Evolutionary conservation across 2,113 vertebrate species (phyloP).

Genomic region (Caretta caretta): DNA sequence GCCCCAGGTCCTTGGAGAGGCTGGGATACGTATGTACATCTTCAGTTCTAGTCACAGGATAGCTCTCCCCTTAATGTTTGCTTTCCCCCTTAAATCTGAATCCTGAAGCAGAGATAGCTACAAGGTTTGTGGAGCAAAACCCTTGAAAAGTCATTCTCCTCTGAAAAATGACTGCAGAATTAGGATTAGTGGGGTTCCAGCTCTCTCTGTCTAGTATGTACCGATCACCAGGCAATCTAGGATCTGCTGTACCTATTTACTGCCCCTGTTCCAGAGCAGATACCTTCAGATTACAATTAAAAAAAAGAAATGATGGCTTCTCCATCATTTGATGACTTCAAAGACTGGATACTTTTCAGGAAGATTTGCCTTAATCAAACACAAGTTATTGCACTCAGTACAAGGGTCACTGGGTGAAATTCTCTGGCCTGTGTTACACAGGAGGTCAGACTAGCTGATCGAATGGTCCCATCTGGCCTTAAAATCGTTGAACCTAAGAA

Average conservation of each 20-base stretch:
- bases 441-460: too few relatives aligned
- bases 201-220: not conserved
- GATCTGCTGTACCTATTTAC: not conserved
- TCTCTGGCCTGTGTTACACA: not conserved
- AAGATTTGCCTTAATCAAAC: not conserved
- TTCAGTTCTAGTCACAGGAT: conserved; percentile 19
- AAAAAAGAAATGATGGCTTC: not conserved
- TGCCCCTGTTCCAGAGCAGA: not conserved
- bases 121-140: fast-evolving
- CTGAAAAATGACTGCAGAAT: not conserved
- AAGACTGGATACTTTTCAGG: not conserved
- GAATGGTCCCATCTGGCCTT: not conserved
- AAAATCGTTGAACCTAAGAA: not conserved
- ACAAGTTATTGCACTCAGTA: not conserved
- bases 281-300: not conserved
- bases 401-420: not conserved
- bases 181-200: not conserved
- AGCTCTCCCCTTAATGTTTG: not conserved
- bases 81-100: conserved; percentile 32
- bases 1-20: conserved; percentile 28
- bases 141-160: not conserved
- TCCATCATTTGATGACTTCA: not conserved
- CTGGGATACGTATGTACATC: conserved; percentile 52
- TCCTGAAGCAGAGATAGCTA: not conserved
- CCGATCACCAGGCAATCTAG: not conserved